Evolutionary conservation across 2,888 invertebrate species (phyloP).

Genomic region (Conops quadrifasciatus): DNA sequence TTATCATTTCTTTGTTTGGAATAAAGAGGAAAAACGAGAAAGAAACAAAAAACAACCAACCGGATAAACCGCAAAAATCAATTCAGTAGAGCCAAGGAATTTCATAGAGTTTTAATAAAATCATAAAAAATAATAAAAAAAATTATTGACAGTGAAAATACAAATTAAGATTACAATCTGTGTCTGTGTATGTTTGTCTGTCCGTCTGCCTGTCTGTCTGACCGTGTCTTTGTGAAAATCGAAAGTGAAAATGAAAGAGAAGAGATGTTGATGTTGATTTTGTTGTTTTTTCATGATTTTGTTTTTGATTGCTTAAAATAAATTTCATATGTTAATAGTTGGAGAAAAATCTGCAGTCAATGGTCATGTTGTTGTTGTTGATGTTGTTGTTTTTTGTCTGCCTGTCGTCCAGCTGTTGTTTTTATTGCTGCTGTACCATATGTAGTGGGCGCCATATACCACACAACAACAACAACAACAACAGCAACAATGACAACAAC

Average conservation of each 20-base stretch:
- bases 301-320: not conserved
- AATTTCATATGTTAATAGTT: slow-evolving; percentile 21
- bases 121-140: not conserved
- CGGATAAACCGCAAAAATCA: too few relatives aligned
- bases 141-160: not conserved
- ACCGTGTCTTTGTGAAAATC: not conserved
- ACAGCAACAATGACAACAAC: not conserved
- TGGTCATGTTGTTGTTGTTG: slow-evolving; percentile 12
- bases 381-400: not conserved
- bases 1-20: too few relatives aligned
- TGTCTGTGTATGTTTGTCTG: not conserved
- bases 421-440: too few relatives aligned
- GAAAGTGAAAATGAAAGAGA: slow-evolving; percentile 16
- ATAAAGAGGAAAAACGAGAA: too few relatives aligned
- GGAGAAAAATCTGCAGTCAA: not conserved
- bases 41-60: too few relatives aligned
- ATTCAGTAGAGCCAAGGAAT: too few relatives aligned
- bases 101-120: not conserved
- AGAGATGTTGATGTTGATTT: not conserved
- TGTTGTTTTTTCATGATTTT: not conserved
- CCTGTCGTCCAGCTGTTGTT: not conserved
- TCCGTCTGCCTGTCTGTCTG: not conserved
- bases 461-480: not conserved
- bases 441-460: not conserved
- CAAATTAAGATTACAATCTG: not conserved